phyloP scores from a whole-genome alignment of 2,113 vertebrate species.

The Tylochromis polylepis region DNA sequence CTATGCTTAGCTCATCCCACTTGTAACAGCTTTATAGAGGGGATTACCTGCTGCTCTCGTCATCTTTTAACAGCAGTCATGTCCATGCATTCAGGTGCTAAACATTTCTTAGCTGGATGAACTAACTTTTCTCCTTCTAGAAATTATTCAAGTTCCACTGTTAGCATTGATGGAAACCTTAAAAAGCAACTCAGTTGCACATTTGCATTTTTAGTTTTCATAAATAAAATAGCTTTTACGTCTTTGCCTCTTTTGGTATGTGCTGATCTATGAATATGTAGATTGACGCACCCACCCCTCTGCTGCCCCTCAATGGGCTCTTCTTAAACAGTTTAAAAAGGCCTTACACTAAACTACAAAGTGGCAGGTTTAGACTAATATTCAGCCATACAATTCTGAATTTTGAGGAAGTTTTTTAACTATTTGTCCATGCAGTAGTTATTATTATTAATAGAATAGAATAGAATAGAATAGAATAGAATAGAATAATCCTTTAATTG shows the following conservation, averaged over 20 bases:
- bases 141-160: neutral
- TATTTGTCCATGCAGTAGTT: neutral
- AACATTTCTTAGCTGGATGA: neutral
- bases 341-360: neutral
- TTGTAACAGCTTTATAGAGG: conserved; percentile 52
- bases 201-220: neutral
- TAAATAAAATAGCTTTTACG: neutral
- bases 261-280: neutral
- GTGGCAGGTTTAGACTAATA: neutral
- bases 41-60: conserved; percentile 55
- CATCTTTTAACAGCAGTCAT: neutral
- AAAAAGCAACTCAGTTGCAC: neutral
- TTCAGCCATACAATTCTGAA: neutral
- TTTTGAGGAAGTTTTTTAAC: neutral
- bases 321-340: neutral
- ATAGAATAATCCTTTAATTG: too few relatives aligned
- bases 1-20: conserved; percentile 50
- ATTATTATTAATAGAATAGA: neutral
- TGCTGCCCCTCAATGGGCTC: neutral
- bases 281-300: neutral
- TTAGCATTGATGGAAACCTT: neutral
- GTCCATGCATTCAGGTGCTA: neutral
- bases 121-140: neutral
- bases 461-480: too few relatives aligned
- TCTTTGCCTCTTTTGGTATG: neutral